These are phyloP conservation scores for Mergus octosetaceus DNA, from an alignment of 2,797 vertebrate genomes.

Conservation along the genomic window DNA sequence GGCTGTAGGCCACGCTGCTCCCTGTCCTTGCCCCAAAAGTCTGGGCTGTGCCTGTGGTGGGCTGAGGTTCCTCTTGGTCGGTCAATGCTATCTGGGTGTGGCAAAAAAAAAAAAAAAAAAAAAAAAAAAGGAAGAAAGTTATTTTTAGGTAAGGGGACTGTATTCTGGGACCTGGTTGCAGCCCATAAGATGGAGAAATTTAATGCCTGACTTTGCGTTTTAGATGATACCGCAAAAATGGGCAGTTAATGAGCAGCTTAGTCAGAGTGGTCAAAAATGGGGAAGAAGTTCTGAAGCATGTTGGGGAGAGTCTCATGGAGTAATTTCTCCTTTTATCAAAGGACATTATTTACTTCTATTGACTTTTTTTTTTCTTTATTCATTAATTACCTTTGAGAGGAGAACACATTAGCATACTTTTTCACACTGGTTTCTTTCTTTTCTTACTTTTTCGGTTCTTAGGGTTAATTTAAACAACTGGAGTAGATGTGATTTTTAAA, in stretches of 20 bases:
- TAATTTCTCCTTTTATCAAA: not conserved
- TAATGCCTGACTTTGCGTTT: not conserved
- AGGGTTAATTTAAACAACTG: not conserved
- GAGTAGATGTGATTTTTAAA: not conserved
- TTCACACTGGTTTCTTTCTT: not conserved
- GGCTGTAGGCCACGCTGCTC: no score
- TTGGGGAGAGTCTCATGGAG: not conserved
- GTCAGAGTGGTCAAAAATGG: not conserved
- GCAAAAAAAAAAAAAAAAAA: not conserved
- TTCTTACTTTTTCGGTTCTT: not conserved
- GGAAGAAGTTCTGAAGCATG: not conserved
- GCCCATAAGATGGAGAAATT: not conserved
- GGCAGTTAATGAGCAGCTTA: not conserved
- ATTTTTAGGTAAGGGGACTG: not conserved
- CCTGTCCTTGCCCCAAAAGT: not conserved
- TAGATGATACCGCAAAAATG: not conserved
- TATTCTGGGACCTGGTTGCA: not conserved
- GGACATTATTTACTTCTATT: not conserved
- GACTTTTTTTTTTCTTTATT: not conserved
- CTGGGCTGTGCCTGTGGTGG: not conserved
- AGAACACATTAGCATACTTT: not conserved
- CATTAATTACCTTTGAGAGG: not conserved
- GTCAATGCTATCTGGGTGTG: not conserved
- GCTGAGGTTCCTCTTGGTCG: not conserved
- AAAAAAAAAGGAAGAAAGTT: not conserved